Evolutionary conservation across 2,888 invertebrate genomes (phyloP).

Genomic region (Lithophane socia): DNA sequence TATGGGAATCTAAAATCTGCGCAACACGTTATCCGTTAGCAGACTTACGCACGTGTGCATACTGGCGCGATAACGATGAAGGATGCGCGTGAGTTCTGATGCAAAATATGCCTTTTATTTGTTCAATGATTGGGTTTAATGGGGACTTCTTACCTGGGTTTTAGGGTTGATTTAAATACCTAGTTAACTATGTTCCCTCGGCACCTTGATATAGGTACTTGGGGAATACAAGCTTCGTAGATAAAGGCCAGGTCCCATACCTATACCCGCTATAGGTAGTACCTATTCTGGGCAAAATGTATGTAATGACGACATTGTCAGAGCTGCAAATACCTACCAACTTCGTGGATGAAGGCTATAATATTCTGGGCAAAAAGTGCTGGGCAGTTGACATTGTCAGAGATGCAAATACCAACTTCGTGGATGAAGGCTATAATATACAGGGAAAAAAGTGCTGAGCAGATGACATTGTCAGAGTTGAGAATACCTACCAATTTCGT

Average conservation of each 20-base stretch:
- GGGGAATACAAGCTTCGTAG: too few species aligned
- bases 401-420: background rate
- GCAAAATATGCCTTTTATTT: constrained; percentile 26
- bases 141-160: background rate
- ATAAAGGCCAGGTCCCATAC: too few species aligned
- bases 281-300: background rate
- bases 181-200: background rate
- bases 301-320: background rate
- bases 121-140: background rate
- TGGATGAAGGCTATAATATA: too few species aligned
- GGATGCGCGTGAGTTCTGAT: constrained; percentile 15
- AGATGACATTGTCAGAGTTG: background rate
- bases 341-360: too few species aligned
- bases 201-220: too few species aligned
- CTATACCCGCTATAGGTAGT: background rate
- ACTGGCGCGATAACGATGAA: constrained; percentile 19
- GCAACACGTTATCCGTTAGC: background rate
- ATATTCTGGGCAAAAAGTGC: background rate
- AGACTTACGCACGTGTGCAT: constrained; percentile 32
- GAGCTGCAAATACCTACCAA: too few species aligned
- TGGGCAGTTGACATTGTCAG: background rate
- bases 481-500: too few species aligned
- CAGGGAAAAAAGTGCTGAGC: background rate
- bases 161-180: background rate
- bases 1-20: constrained; percentile 20